Conservation (phyloP, 1,140 invertebrate species). For the Theocolax elegans region DNA sequence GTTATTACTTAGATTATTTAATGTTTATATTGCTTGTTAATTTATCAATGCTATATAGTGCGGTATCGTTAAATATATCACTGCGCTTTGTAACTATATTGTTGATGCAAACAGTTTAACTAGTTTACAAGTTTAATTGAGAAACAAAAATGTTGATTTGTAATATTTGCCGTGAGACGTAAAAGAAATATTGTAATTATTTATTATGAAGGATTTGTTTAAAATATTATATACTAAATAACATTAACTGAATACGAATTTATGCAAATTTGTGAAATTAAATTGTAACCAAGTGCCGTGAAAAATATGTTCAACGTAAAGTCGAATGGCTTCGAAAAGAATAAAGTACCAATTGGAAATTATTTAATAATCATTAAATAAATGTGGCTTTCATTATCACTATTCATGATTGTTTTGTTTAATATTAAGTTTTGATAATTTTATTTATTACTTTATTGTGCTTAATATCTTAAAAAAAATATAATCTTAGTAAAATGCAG, state of each 20-base stretch:
- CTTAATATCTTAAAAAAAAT: no score
- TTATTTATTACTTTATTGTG: no score
- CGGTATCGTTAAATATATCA: slow-evolving; percentile 7
- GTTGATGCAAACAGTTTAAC: slow-evolving; percentile 27
- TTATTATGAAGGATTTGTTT: slow-evolving; percentile 20
- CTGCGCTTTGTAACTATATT: slow-evolving; percentile 12
- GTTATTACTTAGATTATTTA: slow-evolving; percentile 8
- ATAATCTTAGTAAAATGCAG: no score
- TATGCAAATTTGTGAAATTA: slow-evolving; percentile 38
- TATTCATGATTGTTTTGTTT: no score
- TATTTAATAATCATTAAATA: slow-evolving; percentile 37
- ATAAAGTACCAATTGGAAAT: slow-evolving; percentile 3
- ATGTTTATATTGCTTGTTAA: slow-evolving; percentile 24
- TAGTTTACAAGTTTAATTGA: slow-evolving; percentile 18
- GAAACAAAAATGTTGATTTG: slow-evolving; percentile 2
- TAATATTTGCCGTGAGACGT: slow-evolving; percentile 17
- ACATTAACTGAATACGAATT: slow-evolving; percentile 19
- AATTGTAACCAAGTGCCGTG: slow-evolving; percentile 52
- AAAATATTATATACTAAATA: slow-evolving; percentile 12
- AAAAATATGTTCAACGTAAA: slow-evolving; percentile 39
- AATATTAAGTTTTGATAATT: no score
- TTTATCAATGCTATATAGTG: not conserved
- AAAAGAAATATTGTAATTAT: slow-evolving; percentile 15
- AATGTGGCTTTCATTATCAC: slow-evolving; percentile 38
- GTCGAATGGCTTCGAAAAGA: not conserved